Base-by-base conservation (phyloP, 2,888 invertebrate genomes). In the Nephrocerus scutellatus region DNA sequence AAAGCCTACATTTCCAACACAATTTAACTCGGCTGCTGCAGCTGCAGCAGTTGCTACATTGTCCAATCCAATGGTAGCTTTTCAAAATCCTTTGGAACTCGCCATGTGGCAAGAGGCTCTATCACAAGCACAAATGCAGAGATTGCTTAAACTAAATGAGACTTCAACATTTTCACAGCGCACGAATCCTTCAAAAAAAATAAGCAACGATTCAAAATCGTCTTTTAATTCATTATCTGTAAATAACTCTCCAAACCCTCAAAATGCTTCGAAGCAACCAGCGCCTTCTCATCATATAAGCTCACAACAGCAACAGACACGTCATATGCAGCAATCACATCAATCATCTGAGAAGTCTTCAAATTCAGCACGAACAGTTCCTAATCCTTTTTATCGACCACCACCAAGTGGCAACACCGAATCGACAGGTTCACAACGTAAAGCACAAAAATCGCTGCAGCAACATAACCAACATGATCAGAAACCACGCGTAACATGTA, bases 31-130 rank as follows among this genome's bases (percentile, higher is more conserved):
- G 33, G 39, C 47, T 28, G 38, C 47, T 15, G 36, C 51, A 22
- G 40, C 50, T 30, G 37, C 45, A 8, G 44, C 46, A 26, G 36
- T 44, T 9, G 41, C 43, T n/a, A n/a, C n/a, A n/a, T 39, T 49
- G 1, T 31, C 47, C n/a, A 56, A 60, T 32, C 61, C 61, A 8
- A 49, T 67, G 39, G 44, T 47, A 1, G 53, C 56, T n/a, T 59
- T 59, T 41, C 52, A 52, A 33, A 62, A 60, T 51, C 55, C 62
- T 5, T 50, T 65, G 22, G 71, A 68, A 41, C 28, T 67, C 50
- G 76, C 77, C 1, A 73, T 82, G 72, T 82, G 82, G 80, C 82
- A 82, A 54, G 81, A 83, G 58, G 76, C 76, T 3, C 72, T 80
- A 68, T 68, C 74, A 23, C 75, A 77, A 41, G 72, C 75, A 6